phyloP scores from a whole-genome alignment of 2,113 vertebrate species.

The Clarias gariepinus region DNA sequence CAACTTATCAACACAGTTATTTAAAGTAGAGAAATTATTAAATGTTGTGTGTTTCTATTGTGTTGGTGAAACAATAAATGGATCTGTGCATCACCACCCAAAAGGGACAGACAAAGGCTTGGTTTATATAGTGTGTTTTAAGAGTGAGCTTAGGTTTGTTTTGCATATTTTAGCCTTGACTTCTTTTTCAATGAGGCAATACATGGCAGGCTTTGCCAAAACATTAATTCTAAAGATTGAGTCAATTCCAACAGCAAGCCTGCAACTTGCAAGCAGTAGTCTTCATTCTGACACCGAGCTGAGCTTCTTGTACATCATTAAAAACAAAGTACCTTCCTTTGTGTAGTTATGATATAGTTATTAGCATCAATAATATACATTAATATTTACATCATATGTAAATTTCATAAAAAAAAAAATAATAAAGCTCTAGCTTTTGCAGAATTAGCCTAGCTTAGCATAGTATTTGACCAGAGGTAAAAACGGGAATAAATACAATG shows the following conservation, averaged over 20 bases:
- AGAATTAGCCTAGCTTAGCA: not conserved
- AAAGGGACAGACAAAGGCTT: not conserved
- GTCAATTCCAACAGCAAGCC: not conserved
- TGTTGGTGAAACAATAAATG: not conserved
- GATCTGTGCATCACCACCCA: too few relatives aligned
- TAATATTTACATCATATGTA: not conserved
- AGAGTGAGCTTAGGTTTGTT: not conserved
- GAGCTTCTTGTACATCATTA: not conserved
- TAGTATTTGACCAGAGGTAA: not conserved
- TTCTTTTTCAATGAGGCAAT: not conserved
- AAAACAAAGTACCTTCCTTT: not conserved
- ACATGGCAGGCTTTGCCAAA: slow-evolving; percentile 7
- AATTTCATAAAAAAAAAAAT: not conserved
- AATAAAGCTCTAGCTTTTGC: not conserved
- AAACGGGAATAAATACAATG: too few relatives aligned
- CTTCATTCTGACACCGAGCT: not conserved
- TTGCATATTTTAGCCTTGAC: slow-evolving; percentile 6
- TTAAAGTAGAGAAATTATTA: not conserved
- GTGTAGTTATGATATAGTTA: not conserved
- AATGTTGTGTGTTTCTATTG: not conserved
- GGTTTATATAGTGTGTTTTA: not conserved
- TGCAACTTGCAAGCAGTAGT: not conserved
- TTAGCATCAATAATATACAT: not conserved
- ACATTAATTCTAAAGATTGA: not conserved
- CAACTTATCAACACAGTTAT: not conserved